Evolutionary conservation across 2,113 vertebrate genomes (phyloP).

Genomic region (Saccopteryx leptura): DNA sequence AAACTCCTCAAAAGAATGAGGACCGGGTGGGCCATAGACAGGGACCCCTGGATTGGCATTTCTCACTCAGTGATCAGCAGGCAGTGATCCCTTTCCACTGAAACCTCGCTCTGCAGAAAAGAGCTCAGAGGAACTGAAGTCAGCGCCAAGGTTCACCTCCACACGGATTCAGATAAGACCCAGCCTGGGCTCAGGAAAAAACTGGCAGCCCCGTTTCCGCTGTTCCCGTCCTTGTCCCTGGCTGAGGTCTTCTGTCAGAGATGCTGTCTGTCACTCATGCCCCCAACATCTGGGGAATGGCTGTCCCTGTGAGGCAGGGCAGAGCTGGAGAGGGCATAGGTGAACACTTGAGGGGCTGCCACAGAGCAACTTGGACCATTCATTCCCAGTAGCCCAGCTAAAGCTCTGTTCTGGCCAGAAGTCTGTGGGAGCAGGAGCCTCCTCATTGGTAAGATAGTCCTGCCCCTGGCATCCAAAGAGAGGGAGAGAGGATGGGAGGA

Average conservation of each 20-base stretch:
- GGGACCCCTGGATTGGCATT: not conserved
- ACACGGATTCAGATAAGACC: no score
- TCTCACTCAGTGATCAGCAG: not conserved
- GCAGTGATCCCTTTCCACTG: not conserved
- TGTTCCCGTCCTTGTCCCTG: accelerated
- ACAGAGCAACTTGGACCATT: not conserved
- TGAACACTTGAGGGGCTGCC: not conserved
- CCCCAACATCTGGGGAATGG: not conserved
- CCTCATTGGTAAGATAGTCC: not conserved
- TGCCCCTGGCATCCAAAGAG: not conserved
- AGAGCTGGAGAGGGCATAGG: not conserved
- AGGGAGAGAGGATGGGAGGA: not conserved
- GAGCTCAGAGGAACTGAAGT: not conserved
- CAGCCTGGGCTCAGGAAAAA: not conserved
- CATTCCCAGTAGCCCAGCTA: not conserved
- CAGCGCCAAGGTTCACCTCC: not conserved
- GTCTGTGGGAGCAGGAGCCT: not conserved
- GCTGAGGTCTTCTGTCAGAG: not conserved
- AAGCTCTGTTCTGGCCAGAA: not conserved
- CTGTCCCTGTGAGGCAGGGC: not conserved
- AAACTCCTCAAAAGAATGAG: not conserved
- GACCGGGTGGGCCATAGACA: not conserved
- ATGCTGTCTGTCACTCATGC: accelerated
- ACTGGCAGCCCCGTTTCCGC: not conserved
- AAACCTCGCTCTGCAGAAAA: not conserved